Evolutionary conservation across 2,797 vertebrate genomes (phyloP).

Genomic region (Megaceryle alcyon): DNA sequence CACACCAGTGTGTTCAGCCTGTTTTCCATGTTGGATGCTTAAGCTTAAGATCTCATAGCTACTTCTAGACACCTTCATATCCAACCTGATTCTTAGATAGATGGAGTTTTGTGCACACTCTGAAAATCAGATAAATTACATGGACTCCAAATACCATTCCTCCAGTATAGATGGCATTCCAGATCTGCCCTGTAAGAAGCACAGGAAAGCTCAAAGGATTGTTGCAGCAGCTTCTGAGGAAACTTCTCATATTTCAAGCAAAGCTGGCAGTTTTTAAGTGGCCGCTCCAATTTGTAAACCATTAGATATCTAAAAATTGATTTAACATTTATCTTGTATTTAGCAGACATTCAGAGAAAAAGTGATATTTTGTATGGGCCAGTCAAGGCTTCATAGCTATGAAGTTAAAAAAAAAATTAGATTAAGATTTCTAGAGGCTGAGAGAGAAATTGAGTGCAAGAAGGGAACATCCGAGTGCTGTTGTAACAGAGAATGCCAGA

Average conservation of each 20-base stretch:
- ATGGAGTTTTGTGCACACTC: neutral
- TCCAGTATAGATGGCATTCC: neutral
- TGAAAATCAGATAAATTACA: neutral
- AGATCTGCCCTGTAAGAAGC: neutral
- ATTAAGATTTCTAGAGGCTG: constrained; percentile 13
- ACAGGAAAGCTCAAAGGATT: neutral
- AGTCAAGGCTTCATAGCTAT: neutral
- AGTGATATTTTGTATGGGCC: neutral
- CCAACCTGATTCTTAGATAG: neutral
- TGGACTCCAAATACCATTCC: neutral
- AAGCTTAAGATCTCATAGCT: neutral
- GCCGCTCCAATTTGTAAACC: constrained; percentile 44
- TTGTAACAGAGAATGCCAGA: neutral
- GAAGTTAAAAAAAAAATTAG: constrained; percentile 4
- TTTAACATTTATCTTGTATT: constrained; percentile 15
- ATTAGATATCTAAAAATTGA: constrained; percentile 56
- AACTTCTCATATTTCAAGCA: constrained; percentile 25
- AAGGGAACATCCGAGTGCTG: neutral
- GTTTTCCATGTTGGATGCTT: neutral
- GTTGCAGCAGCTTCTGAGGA: constrained; percentile 18
- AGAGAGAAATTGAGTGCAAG: neutral
- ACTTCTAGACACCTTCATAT: neutral
- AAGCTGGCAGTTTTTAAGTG: constrained; percentile 40
- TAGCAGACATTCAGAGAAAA: neutral
- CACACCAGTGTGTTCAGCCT: neutral